Evolutionary conservation across 2,797 vertebrate genomes (phyloP).

Genomic region (Antrozous pallidus): DNA sequence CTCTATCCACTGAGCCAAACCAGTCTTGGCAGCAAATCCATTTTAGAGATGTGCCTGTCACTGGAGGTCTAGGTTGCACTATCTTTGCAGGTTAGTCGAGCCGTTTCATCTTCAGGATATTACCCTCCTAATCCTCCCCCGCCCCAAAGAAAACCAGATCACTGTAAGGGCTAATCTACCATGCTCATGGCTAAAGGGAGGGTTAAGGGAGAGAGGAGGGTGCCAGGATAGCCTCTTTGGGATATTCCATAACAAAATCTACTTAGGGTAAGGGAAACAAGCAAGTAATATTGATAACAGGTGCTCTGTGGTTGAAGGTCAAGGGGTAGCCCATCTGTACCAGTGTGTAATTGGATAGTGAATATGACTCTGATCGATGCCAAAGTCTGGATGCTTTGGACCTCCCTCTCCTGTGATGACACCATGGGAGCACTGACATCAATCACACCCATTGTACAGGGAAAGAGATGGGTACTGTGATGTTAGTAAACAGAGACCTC

Average conservation of each 20-base stretch:
- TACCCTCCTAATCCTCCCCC: not conserved
- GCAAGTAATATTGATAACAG: not conserved
- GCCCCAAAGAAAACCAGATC: conserved; percentile 6
- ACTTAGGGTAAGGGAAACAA: not conserved
- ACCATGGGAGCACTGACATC: not conserved
- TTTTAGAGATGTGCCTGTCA: not conserved
- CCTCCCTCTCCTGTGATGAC: not conserved
- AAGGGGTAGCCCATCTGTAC: not conserved
- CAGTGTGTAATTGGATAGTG: not conserved
- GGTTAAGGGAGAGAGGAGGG: not conserved
- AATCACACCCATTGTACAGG: not conserved
- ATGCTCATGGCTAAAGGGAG: not conserved
- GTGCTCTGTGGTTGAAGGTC: not conserved
- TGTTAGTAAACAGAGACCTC: not conserved
- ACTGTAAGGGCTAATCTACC: not conserved
- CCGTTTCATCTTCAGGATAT: not conserved
- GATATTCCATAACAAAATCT: not conserved
- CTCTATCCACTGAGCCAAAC: too few relatives aligned
- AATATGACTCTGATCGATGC: not conserved
- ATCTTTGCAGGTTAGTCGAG: not conserved
- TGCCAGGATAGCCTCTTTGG: not conserved
- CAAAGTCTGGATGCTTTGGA: not conserved
- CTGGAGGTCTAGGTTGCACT: not conserved
- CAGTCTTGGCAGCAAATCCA: too few relatives aligned
- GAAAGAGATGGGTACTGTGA: not conserved